These are phyloP conservation scores for Ophioninae sp. DNA, from an alignment of 2,888 invertebrate species.

Conservation along the genomic window DNA sequence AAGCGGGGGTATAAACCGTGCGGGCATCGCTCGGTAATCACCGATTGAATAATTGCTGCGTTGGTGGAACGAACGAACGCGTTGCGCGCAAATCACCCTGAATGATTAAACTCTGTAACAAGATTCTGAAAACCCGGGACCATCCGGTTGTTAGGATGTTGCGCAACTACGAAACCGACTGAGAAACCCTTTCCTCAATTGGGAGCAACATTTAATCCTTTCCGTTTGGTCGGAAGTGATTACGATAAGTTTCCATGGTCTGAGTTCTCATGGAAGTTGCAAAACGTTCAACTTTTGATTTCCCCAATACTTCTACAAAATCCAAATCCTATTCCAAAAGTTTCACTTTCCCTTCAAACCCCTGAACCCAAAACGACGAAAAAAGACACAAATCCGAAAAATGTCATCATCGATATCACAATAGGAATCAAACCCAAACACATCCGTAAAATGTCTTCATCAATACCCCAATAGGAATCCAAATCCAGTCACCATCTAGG, in stretches of 20 bases:
- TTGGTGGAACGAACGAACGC: constrained; percentile 37
- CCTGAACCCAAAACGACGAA: background rate
- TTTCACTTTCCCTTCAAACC: background rate
- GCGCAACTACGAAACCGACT: background rate
- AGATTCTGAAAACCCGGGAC: constrained; percentile 18
- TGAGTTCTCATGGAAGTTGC: background rate
- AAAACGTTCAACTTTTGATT: background rate
- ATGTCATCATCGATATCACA: no score
- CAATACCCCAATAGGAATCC: no score
- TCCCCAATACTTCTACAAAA: background rate
- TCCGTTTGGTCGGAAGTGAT: background rate
- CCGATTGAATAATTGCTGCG: constrained; percentile 57
- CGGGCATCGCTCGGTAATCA: constrained; percentile 35
- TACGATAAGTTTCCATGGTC: background rate
- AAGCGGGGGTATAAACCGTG: background rate
- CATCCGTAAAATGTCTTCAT: no score
- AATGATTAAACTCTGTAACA: constrained; percentile 35
- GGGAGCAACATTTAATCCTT: background rate
- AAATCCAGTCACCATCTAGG: no score
- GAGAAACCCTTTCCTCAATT: background rate
- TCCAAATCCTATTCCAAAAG: background rate
- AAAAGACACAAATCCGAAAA: no score
- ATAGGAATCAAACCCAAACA: no score
- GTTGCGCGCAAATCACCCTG: constrained; percentile 13
- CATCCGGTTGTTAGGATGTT: background rate